Evolutionary conservation across 2,888 invertebrate genomes (phyloP).

Genomic region (Hermaeophaga mercurialis): DNA sequence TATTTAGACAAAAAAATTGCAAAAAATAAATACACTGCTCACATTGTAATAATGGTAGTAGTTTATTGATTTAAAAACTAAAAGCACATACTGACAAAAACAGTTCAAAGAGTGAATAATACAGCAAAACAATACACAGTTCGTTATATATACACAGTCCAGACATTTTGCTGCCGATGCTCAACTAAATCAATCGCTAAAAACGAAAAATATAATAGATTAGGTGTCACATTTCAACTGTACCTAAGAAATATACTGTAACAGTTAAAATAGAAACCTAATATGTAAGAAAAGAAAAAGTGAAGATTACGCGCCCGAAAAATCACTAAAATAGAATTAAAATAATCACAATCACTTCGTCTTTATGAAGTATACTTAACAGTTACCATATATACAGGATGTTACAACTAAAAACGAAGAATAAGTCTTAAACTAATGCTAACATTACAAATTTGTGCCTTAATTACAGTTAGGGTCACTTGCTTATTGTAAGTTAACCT

Average conservation of each 20-base stretch:
- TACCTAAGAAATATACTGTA: neutral
- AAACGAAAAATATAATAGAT: conserved; percentile 7
- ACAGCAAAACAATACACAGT: conserved; percentile 46
- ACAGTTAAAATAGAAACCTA: no score
- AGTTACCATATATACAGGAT: conserved; percentile 25
- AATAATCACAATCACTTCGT: conserved; percentile 32
- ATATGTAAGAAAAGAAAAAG: neutral
- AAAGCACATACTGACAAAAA: conserved; percentile 51
- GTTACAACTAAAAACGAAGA: conserved; percentile 27
- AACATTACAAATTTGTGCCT: conserved; percentile 17
- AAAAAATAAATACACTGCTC: neutral
- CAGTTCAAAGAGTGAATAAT: conserved; percentile 45
- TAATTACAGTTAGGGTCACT: conserved; percentile 15
- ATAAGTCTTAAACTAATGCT: conserved; percentile 17
- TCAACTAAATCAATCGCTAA: conserved; percentile 12
- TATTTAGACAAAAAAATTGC: neutral
- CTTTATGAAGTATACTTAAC: conserved; percentile 19
- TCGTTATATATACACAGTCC: conserved; percentile 43
- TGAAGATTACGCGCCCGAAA: neutral
- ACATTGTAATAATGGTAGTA: conserved; percentile 40
- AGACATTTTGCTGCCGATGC: conserved; percentile 41
- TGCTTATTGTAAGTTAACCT: conserved; percentile 2
- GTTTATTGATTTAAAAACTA: conserved; percentile 52
- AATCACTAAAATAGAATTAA: conserved; percentile 8
- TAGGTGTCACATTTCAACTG: neutral